Evolutionary conservation across 2,113 vertebrate species (phyloP), one percentile per base, ranked within the genome.

Genomic region (Anas platyrhynchos): DNA sequence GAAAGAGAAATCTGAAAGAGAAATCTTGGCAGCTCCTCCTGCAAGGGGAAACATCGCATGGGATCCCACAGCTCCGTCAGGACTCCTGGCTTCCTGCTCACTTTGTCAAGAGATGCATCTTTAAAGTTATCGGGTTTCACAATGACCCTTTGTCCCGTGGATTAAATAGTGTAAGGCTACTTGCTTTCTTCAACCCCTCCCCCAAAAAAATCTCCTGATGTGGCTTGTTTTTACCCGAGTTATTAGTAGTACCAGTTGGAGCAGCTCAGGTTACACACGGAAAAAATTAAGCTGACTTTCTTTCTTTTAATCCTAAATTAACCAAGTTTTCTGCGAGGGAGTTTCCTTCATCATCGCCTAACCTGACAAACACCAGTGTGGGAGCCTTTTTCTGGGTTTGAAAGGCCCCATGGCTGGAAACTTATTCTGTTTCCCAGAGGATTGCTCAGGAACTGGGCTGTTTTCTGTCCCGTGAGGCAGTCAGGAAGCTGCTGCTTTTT

Each of bases 211-310:
- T 61, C 80, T 25, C 48, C n/a, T 25, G n/a, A 46, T 8, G n/a
- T 18, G 2, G 2, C 8, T 29, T 34, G 15, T 21, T 61, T 54
- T 46, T 31, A 46, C 14, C 2, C 3, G 0, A 1, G 32, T 7
- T 22, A 2, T 4, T 58, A 52, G 46, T 22, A 32, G 23, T 4
- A 68, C 54, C 9, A n/a, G n/a, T 31, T 21, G 44, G 63, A 68
- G 63, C 11, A 22, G 6, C 9, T 76, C 14, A 4, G 0, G 0
- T 20, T 43, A 61, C 1, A 5, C 0, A 0, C 3, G 20, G 62
- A 48, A 20, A 22, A 21, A 48, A 71, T 2, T 15, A 26, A 63
- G 13, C 31, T 22, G 4, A 9, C 4, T 34, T 62, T 61, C 65
- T 25, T 48, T 48, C 46, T 22, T 48, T 48, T 48, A 48, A 48